These are phyloP conservation scores for Balaenoptera acutorostrata DNA, from an alignment of 2,113 vertebrate species.

Conservation along the genomic window DNA sequence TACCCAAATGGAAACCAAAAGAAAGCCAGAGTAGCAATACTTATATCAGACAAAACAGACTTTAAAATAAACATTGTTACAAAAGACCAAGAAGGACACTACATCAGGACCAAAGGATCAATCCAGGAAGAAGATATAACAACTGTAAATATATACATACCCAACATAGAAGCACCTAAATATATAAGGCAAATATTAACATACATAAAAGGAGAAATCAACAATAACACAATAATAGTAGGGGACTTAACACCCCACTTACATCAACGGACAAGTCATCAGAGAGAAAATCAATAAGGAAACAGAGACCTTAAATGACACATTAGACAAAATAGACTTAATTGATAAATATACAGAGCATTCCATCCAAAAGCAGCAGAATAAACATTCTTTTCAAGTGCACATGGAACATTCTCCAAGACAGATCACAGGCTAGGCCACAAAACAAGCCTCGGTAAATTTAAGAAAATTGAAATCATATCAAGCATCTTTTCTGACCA, in stretches of 20 bases:
- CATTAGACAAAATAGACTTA: background rate
- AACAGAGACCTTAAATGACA: background rate
- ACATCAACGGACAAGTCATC: background rate
- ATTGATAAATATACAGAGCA: background rate
- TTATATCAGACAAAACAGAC: background rate
- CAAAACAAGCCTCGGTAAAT: too few species aligned
- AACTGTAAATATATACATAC: background rate
- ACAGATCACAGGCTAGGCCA: too few species aligned
- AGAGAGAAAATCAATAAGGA: background rate
- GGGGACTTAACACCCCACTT: too few species aligned
- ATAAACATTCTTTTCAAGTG: background rate
- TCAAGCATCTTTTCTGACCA: too few species aligned
- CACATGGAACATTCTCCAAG: background rate
- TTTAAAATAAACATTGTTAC: background rate
- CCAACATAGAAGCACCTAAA: background rate
- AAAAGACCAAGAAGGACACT: background rate
- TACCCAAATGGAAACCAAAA: background rate
- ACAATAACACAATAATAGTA: background rate
- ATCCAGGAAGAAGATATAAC: background rate
- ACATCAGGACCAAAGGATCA: background rate
- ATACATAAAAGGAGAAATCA: background rate
- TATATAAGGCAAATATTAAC: background rate
- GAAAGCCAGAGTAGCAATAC: background rate
- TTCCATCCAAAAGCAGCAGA: background rate
- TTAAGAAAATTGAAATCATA: too few species aligned